Evolutionary conservation across 2,113 vertebrate genomes (phyloP).

Genomic region (Brachionichthys hirsutus): DNA sequence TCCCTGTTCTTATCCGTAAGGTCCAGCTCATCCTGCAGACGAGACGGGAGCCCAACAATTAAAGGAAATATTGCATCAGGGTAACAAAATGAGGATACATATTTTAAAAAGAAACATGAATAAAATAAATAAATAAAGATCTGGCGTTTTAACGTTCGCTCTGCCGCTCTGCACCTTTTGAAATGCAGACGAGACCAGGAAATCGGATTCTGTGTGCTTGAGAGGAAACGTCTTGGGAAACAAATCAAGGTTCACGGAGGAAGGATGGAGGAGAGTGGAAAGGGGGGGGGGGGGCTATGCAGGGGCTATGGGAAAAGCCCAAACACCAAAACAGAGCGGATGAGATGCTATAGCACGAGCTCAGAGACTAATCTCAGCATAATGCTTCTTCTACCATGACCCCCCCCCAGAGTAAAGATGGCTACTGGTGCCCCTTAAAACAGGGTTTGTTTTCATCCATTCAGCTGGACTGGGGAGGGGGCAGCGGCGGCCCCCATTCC

Average conservation of each 20-base stretch:
- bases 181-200: conserved; percentile 74
- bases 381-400: conserved; percentile 69
- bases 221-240: conserved; percentile 49
- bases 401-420: conserved; percentile 61
- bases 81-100: too few species aligned
- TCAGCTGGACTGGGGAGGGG: conserved; percentile 39
- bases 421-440: conserved; percentile 57
- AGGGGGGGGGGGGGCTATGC: conserved; percentile 11
- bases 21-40: conserved; percentile 92
- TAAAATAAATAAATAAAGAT: not conserved
- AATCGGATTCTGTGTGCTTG: conserved; percentile 56
- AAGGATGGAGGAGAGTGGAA: conserved; percentile 26
- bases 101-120: too few species aligned
- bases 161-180: conserved; percentile 64
- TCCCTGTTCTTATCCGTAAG: conserved; percentile 97
- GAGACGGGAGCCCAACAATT: not conserved
- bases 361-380: conserved; percentile 66
- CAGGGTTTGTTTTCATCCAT: conserved; percentile 55
- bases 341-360: conserved; percentile 25
- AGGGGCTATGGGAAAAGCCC: conserved; percentile 4
- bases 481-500: conserved; percentile 51
- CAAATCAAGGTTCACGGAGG: too few species aligned
- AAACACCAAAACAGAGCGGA: conserved; percentile 17
- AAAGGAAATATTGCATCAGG: too few species aligned
- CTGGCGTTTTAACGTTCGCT: too few species aligned